Evolutionary conservation across 2,113 vertebrate genomes (phyloP).

Genomic region (Rhea pennata): DNA sequence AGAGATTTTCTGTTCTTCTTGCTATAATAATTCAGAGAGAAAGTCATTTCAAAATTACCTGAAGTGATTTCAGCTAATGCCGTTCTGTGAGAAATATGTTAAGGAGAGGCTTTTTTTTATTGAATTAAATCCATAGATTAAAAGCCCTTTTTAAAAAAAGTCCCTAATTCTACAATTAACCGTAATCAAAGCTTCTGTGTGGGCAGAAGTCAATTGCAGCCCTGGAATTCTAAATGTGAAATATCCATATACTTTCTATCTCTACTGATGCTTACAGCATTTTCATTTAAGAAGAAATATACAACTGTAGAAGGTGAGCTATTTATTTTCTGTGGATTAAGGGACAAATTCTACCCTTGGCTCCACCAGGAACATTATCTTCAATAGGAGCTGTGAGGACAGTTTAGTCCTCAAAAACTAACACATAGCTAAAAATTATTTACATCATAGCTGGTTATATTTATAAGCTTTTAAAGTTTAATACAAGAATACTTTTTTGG

Average conservation of each 20-base stretch:
- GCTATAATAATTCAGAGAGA: neutral
- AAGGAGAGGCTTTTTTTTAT: constrained; percentile 2
- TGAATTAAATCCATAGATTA: neutral
- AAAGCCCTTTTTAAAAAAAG: constrained; percentile 32
- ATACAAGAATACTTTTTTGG: neutral
- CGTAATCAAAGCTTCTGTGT: neutral
- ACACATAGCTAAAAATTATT: neutral
- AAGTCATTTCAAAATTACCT: constrained; percentile 18
- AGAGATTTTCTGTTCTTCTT: constrained; percentile 52
- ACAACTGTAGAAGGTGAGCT: neutral
- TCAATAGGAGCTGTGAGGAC: neutral
- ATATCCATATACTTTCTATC: neutral
- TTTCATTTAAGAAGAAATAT: constrained; percentile 28
- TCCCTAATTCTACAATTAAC: neutral
- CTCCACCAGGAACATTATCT: neutral
- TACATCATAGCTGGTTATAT: neutral
- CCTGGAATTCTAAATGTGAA: neutral
- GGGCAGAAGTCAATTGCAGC: neutral
- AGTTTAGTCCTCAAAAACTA: neutral
- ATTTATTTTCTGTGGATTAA: neutral
- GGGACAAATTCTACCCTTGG: neutral
- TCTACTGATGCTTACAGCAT: neutral
- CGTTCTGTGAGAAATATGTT: neutral
- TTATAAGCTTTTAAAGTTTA: neutral
- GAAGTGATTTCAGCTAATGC: neutral